A percentile compares a stretch with the other conserved stretches of the same genome.
phyloP scores from a whole-genome alignment of 1,140 invertebrate species.

The Palaemon carinicauda region DNA sequence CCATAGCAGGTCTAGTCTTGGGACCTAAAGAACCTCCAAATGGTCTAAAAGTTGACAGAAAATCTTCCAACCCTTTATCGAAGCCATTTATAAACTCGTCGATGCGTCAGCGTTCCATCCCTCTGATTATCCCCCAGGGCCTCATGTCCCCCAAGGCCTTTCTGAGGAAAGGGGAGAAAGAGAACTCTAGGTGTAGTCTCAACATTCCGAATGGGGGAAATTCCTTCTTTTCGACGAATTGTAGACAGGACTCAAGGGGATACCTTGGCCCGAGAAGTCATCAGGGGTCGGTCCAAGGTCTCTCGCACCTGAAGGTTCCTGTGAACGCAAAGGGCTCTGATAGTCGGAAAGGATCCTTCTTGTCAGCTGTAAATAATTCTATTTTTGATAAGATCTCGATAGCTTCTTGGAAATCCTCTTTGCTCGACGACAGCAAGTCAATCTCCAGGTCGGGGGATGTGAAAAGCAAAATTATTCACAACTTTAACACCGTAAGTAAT shows the following conservation, averaged over 20 bases:
- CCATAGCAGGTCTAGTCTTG: constrained; percentile 30
- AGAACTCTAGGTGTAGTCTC: constrained; percentile 16
- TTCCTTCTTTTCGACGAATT: background rate
- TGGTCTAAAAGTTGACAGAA: constrained; percentile 10
- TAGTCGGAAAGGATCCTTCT: constrained; percentile 29
- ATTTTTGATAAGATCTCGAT: constrained; percentile 39
- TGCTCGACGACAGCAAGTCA: constrained; percentile 25
- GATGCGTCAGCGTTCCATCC: constrained; percentile 43
- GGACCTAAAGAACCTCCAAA: constrained; percentile 1
- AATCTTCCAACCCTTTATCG: background rate
- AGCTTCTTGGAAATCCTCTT: constrained; percentile 25
- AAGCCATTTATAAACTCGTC: constrained; percentile 28
- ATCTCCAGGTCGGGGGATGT: constrained; percentile 40
- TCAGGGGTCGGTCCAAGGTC: background rate
- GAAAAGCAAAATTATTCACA: constrained; percentile 44
- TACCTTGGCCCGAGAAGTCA: constrained; percentile 7
- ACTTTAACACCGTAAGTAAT: constrained; percentile 36
- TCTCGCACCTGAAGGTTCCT: constrained; percentile 29
- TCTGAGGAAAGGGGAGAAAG: too few relatives aligned
- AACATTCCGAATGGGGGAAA: background rate
- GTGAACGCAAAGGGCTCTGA: constrained; percentile 1
- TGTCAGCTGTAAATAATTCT: constrained; percentile 31
- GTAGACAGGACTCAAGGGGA: constrained; percentile 2
- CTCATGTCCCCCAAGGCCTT: background rate
- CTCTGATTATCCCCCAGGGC: constrained; percentile 29